These are phyloP conservation scores for Hymenopus coronatus DNA, from an alignment of 2,888 invertebrate genomes.

Conservation along the genomic window DNA sequence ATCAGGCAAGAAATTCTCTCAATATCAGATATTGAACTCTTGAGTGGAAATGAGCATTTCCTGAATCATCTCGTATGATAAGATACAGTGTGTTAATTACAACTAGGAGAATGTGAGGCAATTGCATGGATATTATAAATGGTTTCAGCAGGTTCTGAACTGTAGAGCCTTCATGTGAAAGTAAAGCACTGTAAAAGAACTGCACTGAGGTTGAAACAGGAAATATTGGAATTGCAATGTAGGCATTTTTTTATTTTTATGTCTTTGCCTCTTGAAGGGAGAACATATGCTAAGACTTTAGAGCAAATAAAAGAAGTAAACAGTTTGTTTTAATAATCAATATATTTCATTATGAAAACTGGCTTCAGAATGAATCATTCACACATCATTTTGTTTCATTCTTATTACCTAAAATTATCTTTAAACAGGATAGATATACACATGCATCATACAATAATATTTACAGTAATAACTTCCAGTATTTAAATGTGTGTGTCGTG, in stretches of 20 bases:
- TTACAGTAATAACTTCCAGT: not conserved
- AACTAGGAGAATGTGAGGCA: too few species aligned
- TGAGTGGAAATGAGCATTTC: too few species aligned
- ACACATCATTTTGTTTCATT: not conserved
- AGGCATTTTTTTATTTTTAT: not conserved
- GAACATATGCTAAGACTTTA: not conserved
- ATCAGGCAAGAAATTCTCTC: too few species aligned
- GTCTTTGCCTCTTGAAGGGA: not conserved
- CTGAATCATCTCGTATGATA: too few species aligned
- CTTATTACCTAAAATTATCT: not conserved
- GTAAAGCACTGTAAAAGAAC: not conserved
- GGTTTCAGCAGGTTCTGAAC: too few species aligned
- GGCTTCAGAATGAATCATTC: not conserved
- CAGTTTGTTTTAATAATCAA: not conserved
- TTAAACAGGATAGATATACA: not conserved
- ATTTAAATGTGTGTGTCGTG: not conserved
- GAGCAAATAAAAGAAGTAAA: not conserved
- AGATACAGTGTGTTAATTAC: too few species aligned
- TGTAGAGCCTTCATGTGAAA: too few species aligned
- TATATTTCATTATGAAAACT: not conserved
- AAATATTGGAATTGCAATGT: not conserved
- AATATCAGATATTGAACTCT: too few species aligned
- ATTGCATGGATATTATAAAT: too few species aligned
- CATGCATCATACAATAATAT: not conserved
- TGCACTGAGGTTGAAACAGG: not conserved